A percentile compares a stretch with the other conserved stretches of the same genome.
Evolutionary conservation across 2,113 vertebrate genomes (phyloP).

Genomic region (Aptenodytes patagonicus): DNA sequence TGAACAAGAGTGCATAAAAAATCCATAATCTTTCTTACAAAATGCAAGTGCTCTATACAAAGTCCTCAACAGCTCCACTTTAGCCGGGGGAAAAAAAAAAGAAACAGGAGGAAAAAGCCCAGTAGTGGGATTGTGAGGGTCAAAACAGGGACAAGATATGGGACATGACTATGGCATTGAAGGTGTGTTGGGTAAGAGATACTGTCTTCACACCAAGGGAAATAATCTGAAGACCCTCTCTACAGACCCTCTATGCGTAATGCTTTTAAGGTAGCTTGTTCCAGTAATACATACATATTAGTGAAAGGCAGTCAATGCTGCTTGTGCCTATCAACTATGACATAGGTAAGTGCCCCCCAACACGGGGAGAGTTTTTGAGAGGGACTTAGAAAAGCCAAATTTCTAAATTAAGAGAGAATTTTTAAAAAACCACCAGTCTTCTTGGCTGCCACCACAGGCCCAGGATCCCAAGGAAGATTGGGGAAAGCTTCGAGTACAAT

Average conservation of each 20-base stretch:
- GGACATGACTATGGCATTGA: neutral
- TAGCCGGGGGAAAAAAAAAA: neutral
- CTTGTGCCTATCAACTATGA: conserved; percentile 44
- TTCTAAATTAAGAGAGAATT: conserved; percentile 1
- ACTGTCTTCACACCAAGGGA: neutral
- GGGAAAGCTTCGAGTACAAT: neutral
- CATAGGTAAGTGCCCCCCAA: neutral
- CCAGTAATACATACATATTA: neutral
- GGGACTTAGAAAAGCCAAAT: conserved; percentile 39
- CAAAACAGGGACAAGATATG: neutral
- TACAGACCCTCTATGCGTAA: neutral
- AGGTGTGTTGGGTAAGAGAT: neutral
- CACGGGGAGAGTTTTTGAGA: conserved; percentile 15
- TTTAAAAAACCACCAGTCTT: neutral
- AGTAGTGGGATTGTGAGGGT: neutral
- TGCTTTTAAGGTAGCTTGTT: neutral
- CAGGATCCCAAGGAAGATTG: neutral
- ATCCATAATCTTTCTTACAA: neutral
- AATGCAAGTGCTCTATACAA: neutral
- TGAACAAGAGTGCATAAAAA: neutral
- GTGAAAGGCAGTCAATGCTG: neutral
- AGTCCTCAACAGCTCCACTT: neutral
- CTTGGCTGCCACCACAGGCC: neutral
- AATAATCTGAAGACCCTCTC: neutral
- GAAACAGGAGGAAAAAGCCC: neutral